Percentiles rank a stretch among this genome's conserved stretches.
phyloP scores from a whole-genome alignment of 2,797 vertebrate species.

The Falco concolor region DNA sequence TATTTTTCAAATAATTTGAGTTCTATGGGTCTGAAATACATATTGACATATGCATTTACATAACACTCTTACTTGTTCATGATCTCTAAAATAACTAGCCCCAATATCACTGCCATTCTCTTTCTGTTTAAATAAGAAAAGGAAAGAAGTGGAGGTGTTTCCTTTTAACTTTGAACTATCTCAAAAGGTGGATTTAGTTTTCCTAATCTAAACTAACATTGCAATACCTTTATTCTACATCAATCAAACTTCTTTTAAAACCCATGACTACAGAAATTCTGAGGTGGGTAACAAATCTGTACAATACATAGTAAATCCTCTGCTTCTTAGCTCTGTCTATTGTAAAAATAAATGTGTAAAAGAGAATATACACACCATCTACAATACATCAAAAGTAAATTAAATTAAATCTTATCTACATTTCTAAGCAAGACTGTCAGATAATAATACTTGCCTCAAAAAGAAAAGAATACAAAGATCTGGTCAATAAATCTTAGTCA shows the following conservation, averaged over 20 bases:
- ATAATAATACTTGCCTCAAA: constrained; percentile 16
- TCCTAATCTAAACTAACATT: constrained; percentile 12
- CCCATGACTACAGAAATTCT: neutral
- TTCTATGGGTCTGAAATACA: neutral
- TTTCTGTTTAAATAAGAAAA: neutral
- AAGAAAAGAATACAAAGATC: neutral
- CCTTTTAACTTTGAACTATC: neutral
- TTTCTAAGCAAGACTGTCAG: neutral
- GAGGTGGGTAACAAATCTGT: neutral
- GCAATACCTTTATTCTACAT: neutral
- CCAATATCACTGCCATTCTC: neutral
- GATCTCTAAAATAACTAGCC: neutral
- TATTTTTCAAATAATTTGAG: neutral
- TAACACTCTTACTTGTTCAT: neutral
- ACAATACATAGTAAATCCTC: constrained; percentile 17
- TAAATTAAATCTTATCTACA: neutral
- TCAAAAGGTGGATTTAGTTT: neutral
- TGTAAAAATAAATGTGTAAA: neutral
- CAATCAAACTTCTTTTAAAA: constrained; percentile 18
- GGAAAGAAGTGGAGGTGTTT: neutral
- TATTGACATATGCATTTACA: neutral
- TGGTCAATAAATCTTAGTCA: neutral
- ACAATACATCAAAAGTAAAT: neutral
- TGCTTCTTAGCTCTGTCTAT: neutral
- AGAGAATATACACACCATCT: neutral